These are phyloP conservation scores for Drosophila elegans DNA, from an alignment of 1,140 invertebrate genomes.

Conservation along the genomic window DNA sequence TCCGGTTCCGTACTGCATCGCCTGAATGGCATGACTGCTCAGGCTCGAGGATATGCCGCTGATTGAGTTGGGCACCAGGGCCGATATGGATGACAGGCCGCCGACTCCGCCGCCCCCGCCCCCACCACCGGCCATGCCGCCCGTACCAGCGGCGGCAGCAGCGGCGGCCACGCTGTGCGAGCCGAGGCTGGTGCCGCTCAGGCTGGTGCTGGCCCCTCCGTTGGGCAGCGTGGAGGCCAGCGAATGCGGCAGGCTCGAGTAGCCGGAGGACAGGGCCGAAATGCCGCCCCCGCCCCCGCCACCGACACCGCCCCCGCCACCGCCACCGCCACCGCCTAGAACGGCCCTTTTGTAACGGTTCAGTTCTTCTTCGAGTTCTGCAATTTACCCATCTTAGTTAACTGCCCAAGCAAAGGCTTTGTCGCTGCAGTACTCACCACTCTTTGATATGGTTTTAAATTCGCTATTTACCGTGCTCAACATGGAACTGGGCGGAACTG, in stretches of 20 bases:
- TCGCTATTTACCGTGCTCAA: slow-evolving; percentile 81
- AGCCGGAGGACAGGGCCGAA: slow-evolving; percentile 74
- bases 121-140: slow-evolving; percentile 12
- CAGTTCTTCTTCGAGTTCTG: slow-evolving; percentile 84
- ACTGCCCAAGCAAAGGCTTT: too few species aligned
- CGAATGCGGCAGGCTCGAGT: slow-evolving; percentile 73
- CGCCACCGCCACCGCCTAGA: slow-evolving; percentile 65
- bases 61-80: slow-evolving; percentile 81
- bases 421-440: slow-evolving; percentile 54
- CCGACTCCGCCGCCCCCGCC: slow-evolving; percentile 3
- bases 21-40: slow-evolving; percentile 81
- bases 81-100: slow-evolving; percentile 82
- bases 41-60: slow-evolving; percentile 83
- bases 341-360: slow-evolving; percentile 83
- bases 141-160: slow-evolving; percentile 27
- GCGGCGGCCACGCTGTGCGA: slow-evolving; percentile 61
- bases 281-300: slow-evolving; percentile 18
- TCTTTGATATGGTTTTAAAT: slow-evolving; percentile 85
- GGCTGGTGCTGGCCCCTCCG: slow-evolving; percentile 66
- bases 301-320: slow-evolving; percentile 72
- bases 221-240: slow-evolving; percentile 73
- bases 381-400: neutral
- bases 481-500: slow-evolving; percentile 83
- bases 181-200: slow-evolving; percentile 73
- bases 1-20: slow-evolving; percentile 56